Evolutionary conservation across 1,140 invertebrate genomes (phyloP), one percentile per base, ranked within the genome.

Genomic region (Zaprionus inermis): DNA sequence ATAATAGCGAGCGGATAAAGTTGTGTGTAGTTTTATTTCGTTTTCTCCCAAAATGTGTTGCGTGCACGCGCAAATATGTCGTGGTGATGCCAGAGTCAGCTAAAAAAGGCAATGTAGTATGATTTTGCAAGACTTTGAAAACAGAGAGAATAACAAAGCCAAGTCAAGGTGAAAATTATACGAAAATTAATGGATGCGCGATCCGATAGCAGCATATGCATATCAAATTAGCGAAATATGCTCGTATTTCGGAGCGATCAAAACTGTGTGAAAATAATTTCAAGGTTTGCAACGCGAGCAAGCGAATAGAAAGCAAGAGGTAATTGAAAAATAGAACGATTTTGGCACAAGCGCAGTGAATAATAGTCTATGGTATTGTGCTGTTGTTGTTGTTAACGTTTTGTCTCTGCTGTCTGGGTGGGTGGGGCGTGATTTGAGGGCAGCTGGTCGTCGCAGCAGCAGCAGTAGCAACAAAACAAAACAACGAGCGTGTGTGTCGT

Each of bases 281-380:
- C 84, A 89, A 89, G 84, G 84, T 89, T 89, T 89, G 84, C 84
- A 89, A 80, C 41, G 58, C 34, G 32, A 74, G 67, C 79, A 86
- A 85, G 82, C 84, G 84, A 89, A 89, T 84, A 89, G 85, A 90
- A 89, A 88, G 85, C 84, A 78, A 89, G 90, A 90, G 85, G 85
- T 90, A 89, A 89, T 89, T 89, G 84, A 84, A 89, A 89, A 89
- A 89, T 89, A 89, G 84, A 89, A 89, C 84, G 75, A 90, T 89
- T 89, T 89, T 90, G 84, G 84, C 84, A 89, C 84, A 89, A 89
- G 85, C 84, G 85, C 85, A 90, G 59, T 75, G 72, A 74, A 78
- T 77, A 34, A 54, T 66, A 61, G 64, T 77, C 61, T 57, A 55
- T 77, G 56, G 11, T 72, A 60, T 61, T 73, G 59, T 57, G 28